Percentiles rank a stretch among this genome's conserved stretches.
Conservation (phyloP, 2,888 invertebrate species). For the Amaurobius ferox region DNA sequence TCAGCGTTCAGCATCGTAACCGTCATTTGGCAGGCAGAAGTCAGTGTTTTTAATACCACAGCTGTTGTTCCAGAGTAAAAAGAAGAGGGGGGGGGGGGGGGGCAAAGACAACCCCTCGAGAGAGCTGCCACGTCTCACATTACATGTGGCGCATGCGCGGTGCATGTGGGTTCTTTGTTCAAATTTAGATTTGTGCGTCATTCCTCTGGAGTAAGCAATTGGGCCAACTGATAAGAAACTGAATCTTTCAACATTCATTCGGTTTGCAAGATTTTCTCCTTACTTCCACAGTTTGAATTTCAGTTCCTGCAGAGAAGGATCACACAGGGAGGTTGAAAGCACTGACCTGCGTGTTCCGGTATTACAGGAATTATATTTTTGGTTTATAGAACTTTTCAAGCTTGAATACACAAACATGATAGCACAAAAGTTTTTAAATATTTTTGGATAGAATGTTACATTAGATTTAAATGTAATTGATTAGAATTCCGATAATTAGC, state of each 20-base stretch:
- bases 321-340: no score
- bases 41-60: conserved; percentile 50
- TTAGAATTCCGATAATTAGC: no score
- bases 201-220: conserved; percentile 45
- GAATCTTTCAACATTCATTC: conserved; percentile 56
- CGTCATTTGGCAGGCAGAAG: conserved; percentile 60
- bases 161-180: conserved; percentile 60
- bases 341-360: no score
- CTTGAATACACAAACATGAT: no score
- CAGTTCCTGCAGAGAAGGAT: no score
- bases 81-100: conserved; percentile 15
- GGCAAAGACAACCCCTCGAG: conserved; percentile 20
- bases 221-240: conserved; percentile 40
- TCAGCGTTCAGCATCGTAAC: conserved; percentile 43
- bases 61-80: conserved; percentile 48
- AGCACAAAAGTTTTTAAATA: no score
- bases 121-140: conserved; percentile 42
- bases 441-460: no score
- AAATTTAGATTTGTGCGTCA: conserved; percentile 68
- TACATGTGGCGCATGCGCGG: conserved; percentile 62
- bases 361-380: no score
- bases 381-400: no score
- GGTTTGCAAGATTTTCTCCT: background rate
- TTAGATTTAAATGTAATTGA: no score
- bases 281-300: background rate